phyloP scores from a whole-genome alignment of 2,113 vertebrate species.

The Crocuta crocuta region DNA sequence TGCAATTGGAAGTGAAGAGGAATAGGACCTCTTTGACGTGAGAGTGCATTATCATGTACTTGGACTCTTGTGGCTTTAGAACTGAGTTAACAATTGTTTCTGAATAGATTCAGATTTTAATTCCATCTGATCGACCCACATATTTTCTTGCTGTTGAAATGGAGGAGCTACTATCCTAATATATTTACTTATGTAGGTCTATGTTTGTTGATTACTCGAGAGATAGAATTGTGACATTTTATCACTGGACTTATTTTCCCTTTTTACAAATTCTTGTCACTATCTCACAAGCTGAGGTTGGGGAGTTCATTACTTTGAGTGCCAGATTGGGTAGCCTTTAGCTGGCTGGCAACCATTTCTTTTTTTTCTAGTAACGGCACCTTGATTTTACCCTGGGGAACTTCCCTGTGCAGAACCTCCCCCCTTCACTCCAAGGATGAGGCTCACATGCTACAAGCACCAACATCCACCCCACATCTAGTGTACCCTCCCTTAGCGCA shows the following conservation, averaged over 20 bases:
- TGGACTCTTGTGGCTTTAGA: not conserved
- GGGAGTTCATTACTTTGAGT: slow-evolving; percentile 28
- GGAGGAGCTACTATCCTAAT: not conserved
- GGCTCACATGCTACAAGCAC: not conserved
- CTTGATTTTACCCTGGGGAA: slow-evolving; percentile 30
- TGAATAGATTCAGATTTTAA: slow-evolving; percentile 44
- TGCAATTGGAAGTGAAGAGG: slow-evolving; percentile 37
- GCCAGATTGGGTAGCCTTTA: not conserved
- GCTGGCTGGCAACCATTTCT: not conserved
- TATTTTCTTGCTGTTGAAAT: slow-evolving; percentile 46
- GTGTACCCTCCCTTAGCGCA: not conserved
- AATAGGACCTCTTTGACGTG: slow-evolving; percentile 47
- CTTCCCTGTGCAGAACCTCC: not conserved
- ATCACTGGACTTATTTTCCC: slow-evolving; percentile 36
- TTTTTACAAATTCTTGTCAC: slow-evolving; percentile 1
- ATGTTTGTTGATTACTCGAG: slow-evolving; percentile 39
- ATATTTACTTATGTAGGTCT: slow-evolving; percentile 37
- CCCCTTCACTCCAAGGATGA: not conserved
- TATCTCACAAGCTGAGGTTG: not conserved
- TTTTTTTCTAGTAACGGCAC: not conserved
- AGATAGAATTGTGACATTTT: slow-evolving; percentile 14
- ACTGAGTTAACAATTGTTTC: slow-evolving; percentile 25
- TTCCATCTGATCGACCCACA: slow-evolving; percentile 52
- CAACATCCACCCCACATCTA: not conserved
- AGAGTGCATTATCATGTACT: slow-evolving; percentile 12